Conservation (phyloP, 1,140 invertebrate species). For the Cepaea nemoralis region DNA sequence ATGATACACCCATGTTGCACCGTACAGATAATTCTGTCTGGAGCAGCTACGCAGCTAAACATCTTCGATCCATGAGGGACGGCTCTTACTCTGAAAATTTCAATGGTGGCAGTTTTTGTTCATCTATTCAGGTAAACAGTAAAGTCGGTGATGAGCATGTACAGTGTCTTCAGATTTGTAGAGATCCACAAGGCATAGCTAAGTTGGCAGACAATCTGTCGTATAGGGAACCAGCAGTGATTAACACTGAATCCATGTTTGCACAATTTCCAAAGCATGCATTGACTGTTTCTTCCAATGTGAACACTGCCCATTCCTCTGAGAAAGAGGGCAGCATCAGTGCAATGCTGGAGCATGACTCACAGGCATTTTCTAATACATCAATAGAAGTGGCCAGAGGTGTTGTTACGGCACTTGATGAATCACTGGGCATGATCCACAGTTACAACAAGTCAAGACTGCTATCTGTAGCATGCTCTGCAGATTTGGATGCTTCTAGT, state of each 20-base stretch:
- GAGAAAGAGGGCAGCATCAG: neutral
- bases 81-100: constrained; percentile 58
- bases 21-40: constrained; percentile 59
- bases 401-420: constrained; percentile 5
- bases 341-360: neutral
- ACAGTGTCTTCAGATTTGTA: neutral
- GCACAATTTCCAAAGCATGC: neutral
- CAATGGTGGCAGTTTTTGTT: constrained; percentile 6
- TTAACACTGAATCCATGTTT: neutral
- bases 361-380: neutral
- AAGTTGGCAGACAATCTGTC: neutral
- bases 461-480: constrained; percentile 17
- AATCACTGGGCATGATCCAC: constrained; percentile 12
- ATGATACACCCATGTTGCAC: constrained; percentile 64
- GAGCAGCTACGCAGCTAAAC: constrained; percentile 62
- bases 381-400: constrained; percentile 20
- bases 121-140: neutral
- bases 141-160: neutral
- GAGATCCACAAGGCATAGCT: neutral
- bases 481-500: constrained; percentile 33
- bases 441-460: neutral
- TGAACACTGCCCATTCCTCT: neutral
- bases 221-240: neutral
- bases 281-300: neutral
- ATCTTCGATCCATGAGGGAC: constrained; percentile 60